Evolutionary conservation across 2,888 invertebrate genomes (phyloP), one percentile per base, ranked within the genome.

Genomic region (Andrena haemorrhoa): DNA sequence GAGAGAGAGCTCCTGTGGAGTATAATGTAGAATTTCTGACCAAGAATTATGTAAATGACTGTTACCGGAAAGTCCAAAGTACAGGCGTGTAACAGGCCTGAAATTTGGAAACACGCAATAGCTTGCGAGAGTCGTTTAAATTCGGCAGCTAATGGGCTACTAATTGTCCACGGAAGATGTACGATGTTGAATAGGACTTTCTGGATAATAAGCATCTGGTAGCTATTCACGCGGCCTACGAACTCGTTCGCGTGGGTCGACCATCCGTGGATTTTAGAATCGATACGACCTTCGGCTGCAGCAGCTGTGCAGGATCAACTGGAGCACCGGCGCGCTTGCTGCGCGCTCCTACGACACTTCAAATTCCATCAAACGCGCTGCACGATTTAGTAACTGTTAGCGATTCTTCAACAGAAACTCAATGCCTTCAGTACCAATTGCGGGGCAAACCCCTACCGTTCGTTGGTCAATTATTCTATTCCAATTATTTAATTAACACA

Each of bases 251-350:
- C 86, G 89, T 87, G 76, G 86, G 87, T 49, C 82, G 88, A 26
- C 20, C 83, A 82, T 85, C 84, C 85, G 69, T 76, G 72, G 84
- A 89, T 90, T 90, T 90, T 87, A 84, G 79, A 89, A 86, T 85
- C 86, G 84, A 85, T 81, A 77, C 86, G 89, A 87, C 88, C 87
- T 90, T 90, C 88, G 87, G 60, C 60, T 68, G 72, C 61, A 69
- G 58, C 78, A 75, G 70, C 80, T 65, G 72, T 61, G 68, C 71
- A 69, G 83, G 76, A 87, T 88, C 81, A 83, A 83, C 76, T 58
- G 65, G 77, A 41, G 68, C 77, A 75, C 75, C 72, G 80, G 31
- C 76, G 60, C 79, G 73, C 69, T 73, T 69, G 29, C 63, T 70
- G 33, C 56, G 61, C 53, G 23, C 78, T 66, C 78, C 49, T 31